Conservation (phyloP, 2,113 vertebrate genomes). For the Sula dactylatra region DNA sequence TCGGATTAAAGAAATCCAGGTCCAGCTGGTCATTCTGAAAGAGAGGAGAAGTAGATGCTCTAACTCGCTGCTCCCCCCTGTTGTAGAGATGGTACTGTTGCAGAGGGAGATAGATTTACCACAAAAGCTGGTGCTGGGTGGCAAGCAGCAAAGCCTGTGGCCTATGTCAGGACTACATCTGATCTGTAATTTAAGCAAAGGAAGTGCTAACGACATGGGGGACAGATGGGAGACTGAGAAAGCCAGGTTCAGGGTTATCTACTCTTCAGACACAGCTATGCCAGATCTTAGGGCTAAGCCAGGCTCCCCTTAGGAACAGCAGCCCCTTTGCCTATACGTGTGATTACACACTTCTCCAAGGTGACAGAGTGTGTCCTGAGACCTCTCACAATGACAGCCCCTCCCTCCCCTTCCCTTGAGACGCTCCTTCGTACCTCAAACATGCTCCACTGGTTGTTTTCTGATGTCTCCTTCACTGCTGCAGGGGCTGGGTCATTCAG, state of each 20-base stretch:
- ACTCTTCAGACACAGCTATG: not conserved
- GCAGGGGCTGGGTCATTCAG: slow-evolving; percentile 76
- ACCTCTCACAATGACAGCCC: not conserved
- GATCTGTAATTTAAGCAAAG: slow-evolving; percentile 39
- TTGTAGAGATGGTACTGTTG: not conserved
- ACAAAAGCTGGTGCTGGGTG: not conserved
- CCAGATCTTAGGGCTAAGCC: not conserved
- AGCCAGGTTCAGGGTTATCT: not conserved
- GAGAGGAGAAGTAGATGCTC: not conserved
- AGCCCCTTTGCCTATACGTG: not conserved
- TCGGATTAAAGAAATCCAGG: slow-evolving; percentile 77
- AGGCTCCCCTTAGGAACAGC: not conserved
- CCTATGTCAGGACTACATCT: slow-evolving; percentile 22
- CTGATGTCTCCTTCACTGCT: slow-evolving; percentile 68
- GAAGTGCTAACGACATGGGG: not conserved
- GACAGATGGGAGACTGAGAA: not conserved
- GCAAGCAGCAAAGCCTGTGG: slow-evolving; percentile 13
- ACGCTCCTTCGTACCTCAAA: slow-evolving; percentile 75
- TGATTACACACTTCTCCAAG: not conserved
- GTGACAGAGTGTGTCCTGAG: not conserved
- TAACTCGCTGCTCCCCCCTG: not conserved
- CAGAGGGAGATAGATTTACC: not conserved
- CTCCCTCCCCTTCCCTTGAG: not conserved
- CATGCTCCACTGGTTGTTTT: slow-evolving; percentile 72
- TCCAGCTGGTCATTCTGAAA: slow-evolving; percentile 70